phyloP scores from a whole-genome alignment of 2,888 invertebrate genomes.

The Apotomis turbidana region DNA sequence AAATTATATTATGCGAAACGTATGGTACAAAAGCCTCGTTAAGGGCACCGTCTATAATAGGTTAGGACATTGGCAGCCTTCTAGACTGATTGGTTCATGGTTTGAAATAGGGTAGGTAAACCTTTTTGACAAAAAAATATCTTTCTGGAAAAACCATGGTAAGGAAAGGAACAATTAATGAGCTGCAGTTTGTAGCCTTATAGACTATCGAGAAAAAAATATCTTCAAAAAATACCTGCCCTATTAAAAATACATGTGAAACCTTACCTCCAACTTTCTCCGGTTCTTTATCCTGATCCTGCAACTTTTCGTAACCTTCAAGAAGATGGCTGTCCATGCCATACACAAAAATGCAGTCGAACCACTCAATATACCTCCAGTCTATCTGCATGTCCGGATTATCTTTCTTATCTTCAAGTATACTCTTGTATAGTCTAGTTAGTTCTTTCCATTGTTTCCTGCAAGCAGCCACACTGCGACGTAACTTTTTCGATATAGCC shows the following conservation, averaged over 20 bases:
- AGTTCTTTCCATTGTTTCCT: conserved; percentile 68
- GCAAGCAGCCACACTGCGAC: conserved; percentile 55
- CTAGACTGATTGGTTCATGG: no score
- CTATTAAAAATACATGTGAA: background rate
- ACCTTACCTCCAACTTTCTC: conserved; percentile 62
- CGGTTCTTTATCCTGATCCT: conserved; percentile 42
- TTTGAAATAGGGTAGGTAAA: no score
- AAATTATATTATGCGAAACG: no score
- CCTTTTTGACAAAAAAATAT: no score
- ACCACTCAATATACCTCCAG: conserved; percentile 76
- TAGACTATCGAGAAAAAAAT: background rate
- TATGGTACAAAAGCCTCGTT: no score
- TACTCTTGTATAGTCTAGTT: conserved; percentile 61
- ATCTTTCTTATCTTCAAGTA: conserved; percentile 72
- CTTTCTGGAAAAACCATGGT: no score
- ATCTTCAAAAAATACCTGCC: background rate
- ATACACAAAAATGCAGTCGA: conserved; percentile 77
- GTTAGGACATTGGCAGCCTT: no score
- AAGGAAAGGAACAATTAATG: no score
- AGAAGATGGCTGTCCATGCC: conserved; percentile 71
- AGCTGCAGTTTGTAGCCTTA: no score
- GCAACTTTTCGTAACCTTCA: conserved; percentile 59
- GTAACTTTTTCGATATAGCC: conserved; percentile 58
- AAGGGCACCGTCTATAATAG: no score
- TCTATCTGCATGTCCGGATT: conserved; percentile 73